phyloP scores from a whole-genome alignment of 53 echinoderm and acorn worm genomes.

The Stichopus horrens region DNA sequence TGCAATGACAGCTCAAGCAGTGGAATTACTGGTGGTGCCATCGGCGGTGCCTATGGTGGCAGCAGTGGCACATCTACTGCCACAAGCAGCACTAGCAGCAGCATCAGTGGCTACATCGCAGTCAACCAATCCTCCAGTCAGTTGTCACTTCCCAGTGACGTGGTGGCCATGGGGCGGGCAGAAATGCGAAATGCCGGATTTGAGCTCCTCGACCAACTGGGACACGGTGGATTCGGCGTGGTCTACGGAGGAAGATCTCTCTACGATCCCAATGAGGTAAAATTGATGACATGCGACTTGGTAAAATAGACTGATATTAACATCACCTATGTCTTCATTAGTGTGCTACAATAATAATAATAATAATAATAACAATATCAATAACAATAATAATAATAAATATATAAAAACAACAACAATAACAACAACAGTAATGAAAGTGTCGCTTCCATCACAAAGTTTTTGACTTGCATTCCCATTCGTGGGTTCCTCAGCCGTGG shows the following conservation, averaged over 20 bases:
- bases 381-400: neutral
- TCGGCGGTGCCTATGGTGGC: neutral
- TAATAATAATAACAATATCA: too few relatives aligned
- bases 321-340: neutral
- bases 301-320: neutral
- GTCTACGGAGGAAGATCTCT: slow-evolving; percentile 1
- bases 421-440: neutral
- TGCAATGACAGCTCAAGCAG: neutral
- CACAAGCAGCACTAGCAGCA: neutral
- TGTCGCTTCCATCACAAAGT: neutral
- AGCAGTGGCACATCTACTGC: neutral
- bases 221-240: slow-evolving; percentile 26
- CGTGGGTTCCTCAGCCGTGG: neutral
- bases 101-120: neutral
- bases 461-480: neutral
- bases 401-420: neutral
- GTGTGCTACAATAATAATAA: neutral
- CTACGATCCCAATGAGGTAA: neutral
- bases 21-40: neutral
- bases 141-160: neutral
- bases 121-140: too few relatives aligned
- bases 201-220: slow-evolving; percentile 27
- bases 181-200: neutral
- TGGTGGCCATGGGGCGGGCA: neutral
- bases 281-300: neutral